Base-by-base conservation (phyloP, 2,888 invertebrate genomes). In the Rhogogaster chlorosoma region DNA sequence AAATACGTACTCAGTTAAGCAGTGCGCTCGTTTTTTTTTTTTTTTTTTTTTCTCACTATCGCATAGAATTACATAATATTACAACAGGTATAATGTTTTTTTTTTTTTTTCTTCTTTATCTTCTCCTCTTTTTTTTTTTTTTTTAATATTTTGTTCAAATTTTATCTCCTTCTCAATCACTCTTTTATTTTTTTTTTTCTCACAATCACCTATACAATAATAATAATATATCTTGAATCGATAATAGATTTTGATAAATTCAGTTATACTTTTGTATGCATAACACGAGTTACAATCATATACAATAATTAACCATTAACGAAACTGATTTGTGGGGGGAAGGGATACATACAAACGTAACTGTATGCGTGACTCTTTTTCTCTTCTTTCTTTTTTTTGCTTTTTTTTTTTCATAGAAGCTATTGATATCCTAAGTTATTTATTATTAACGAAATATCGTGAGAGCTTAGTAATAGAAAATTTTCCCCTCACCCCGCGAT, bases 1-100 rank as follows among this genome's bases (percentile, higher is more conserved):
- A 91, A 91, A 89, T 91, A 90, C 90, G 87, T 91, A 90, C n/a
- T n/a, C 6, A 49, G 2, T 36, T 75, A 83, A 82, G 84, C 85
- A 53, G 77, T 73, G 86, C 86, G 73, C 71, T 38, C 53, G 49
- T 67, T 57, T 38, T 71, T n/a, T 85, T 57, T 84, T 38, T 61
- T 78, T 80, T 73, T n/a, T 85, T 57, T 84, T 38, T 61, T 78
- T 80, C 64, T 36, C 10, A 12, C 12, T 61, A 61, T 80, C 38
- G 38, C 57, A 6, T 61, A 38, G 5, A 15, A 10, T 71, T n/a
- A n/a, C 18, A 67, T 67, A 67, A 4, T 67, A 67, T 67, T 67
- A 67, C 67, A 67, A 49, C 57, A 61, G n/a, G 22, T 15, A 36
- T 80, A 57, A 57, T 57, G 32, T 61, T 61, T 36, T 32, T 36